phyloP scores from a whole-genome alignment of 2,797 vertebrate genomes.

The Morelia viridis region DNA sequence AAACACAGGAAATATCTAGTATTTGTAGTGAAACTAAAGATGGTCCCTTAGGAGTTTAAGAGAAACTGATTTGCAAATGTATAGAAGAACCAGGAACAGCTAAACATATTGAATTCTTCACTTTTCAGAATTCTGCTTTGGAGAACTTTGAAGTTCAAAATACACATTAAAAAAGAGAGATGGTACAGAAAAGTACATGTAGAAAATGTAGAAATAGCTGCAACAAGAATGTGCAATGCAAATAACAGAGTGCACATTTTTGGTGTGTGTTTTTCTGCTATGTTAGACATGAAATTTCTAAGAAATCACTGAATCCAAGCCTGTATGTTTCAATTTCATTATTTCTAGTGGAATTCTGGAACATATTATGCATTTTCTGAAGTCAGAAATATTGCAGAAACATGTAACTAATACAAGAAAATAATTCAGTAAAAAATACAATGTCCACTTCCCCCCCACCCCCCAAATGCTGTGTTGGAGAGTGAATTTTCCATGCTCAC shows the following conservation, averaged over 20 bases:
- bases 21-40: neutral
- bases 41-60: neutral
- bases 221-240: neutral
- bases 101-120: neutral
- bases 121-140: neutral
- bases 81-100: neutral
- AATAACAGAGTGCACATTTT: too few species aligned
- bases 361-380: neutral
- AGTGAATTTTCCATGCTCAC: neutral
- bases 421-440: neutral
- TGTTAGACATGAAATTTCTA: neutral
- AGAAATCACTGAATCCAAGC: neutral
- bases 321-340: neutral
- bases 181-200: neutral
- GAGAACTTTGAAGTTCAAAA: neutral
- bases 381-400: neutral
- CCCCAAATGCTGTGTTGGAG: neutral
- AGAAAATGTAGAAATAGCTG: neutral
- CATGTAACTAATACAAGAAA: neutral
- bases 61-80: neutral
- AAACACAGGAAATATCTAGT: neutral
- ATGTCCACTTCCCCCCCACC: too few species aligned
- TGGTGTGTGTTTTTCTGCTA: neutral
- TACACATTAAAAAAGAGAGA: neutral
- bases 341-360: neutral